Percentiles rank a stretch among this genome's conserved stretches.
Evolutionary conservation across 2,888 invertebrate species (phyloP).

Genomic region (Tubulanus polymorphus): DNA sequence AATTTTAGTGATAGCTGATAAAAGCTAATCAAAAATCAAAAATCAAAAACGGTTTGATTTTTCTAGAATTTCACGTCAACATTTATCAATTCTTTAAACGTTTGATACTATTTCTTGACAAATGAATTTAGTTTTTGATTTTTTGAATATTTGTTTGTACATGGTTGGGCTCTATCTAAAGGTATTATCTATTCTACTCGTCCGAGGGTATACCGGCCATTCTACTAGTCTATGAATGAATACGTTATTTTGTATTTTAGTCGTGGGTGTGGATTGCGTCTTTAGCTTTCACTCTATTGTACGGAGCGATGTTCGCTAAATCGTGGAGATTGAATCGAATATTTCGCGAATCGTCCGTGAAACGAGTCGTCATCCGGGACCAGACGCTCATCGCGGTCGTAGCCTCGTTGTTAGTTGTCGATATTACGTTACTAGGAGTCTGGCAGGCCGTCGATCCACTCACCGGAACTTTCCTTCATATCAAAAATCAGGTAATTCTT

Average conservation of each 20-base stretch:
- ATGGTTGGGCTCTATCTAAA: no score
- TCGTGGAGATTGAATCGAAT: slow-evolving; percentile 35
- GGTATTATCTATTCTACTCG: no score
- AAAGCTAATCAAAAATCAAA: no score
- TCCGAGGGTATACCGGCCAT: no score
- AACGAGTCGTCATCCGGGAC: slow-evolving; percentile 36
- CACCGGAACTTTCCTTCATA: slow-evolving; percentile 4
- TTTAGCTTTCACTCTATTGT: slow-evolving; percentile 27
- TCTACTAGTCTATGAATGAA: not conserved
- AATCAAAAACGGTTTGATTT: no score
- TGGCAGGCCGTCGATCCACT: slow-evolving; percentile 37
- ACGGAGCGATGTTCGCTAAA: slow-evolving; percentile 33
- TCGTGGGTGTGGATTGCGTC: slow-evolving; percentile 27
- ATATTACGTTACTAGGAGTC: slow-evolving; percentile 25
- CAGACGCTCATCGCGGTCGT: slow-evolving; percentile 26
- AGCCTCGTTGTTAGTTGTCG: slow-evolving; percentile 25
- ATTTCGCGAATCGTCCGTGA: slow-evolving; percentile 31
- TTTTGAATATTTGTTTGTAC: no score
- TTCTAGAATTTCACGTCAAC: no score
- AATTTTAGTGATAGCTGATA: no score
- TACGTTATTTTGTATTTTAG: slow-evolving; percentile 19
- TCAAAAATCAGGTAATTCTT: not conserved
- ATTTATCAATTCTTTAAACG: no score
- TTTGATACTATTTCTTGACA: no score
- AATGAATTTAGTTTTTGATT: no score